Conservation (phyloP, 2,888 invertebrate species). For the Mythimna albipuncta region DNA sequence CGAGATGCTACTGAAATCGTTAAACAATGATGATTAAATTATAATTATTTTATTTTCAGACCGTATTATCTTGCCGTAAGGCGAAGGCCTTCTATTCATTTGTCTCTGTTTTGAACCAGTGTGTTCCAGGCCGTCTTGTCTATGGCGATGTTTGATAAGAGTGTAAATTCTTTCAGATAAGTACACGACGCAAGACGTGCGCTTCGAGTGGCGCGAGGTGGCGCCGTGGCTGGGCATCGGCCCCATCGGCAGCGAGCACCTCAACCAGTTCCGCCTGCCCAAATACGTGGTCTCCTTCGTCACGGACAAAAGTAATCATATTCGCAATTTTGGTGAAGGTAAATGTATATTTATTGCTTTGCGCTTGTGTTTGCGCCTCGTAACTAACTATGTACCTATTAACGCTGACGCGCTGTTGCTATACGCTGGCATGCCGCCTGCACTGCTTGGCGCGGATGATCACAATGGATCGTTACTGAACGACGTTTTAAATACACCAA, state of each 20-base stretch:
- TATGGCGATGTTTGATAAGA: constrained; percentile 22
- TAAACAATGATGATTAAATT: constrained; percentile 39
- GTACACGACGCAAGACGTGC: constrained; percentile 91
- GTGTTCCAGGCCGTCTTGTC: neutral
- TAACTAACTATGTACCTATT: constrained; percentile 81
- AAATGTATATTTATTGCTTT: constrained; percentile 89
- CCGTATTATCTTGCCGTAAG: neutral
- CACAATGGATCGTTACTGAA: constrained; percentile 53
- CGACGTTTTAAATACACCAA: constrained; percentile 41
- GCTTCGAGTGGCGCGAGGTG: constrained; percentile 92
- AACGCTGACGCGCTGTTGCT: constrained; percentile 79
- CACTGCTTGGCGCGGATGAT: constrained; percentile 76
- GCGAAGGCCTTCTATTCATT: neutral
- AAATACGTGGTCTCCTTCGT: constrained; percentile 92
- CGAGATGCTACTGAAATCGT: constrained; percentile 28
- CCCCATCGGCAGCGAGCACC: constrained; percentile 86
- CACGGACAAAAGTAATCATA: constrained; percentile 91
- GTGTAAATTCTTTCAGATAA: constrained; percentile 79
- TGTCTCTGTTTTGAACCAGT: neutral
- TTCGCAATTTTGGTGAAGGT: constrained; percentile 92
- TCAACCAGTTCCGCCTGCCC: constrained; percentile 91
- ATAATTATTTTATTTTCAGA: neutral
- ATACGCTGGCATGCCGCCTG: constrained; percentile 76
- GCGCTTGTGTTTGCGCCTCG: constrained; percentile 86
- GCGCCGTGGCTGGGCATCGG: constrained; percentile 87